Evolutionary conservation across 2,797 vertebrate genomes (phyloP).

Genomic region (Novumbra hubbsi): DNA sequence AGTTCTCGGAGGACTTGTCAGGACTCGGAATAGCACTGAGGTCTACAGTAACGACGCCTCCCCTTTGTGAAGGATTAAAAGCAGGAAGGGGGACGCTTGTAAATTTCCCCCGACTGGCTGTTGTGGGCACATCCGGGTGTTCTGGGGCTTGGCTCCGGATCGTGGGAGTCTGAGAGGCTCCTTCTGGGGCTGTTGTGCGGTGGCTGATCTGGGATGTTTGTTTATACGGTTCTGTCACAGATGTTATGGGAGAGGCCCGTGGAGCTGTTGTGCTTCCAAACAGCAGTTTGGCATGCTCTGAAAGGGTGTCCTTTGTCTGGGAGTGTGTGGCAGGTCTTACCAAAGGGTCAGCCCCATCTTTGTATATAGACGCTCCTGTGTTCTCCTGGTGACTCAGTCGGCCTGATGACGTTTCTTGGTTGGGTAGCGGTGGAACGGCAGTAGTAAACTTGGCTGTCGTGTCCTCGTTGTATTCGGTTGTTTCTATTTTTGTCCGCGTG

Average conservation of each 20-base stretch:
- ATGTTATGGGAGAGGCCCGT: conserved; percentile 41
- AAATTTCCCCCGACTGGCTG: conserved; percentile 37
- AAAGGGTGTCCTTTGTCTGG: conserved; percentile 30
- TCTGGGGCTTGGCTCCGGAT: conserved; percentile 12
- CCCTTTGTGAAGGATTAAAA: conserved; percentile 32
- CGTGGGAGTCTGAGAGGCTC: conserved; percentile 15
- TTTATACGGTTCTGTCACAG: conserved; percentile 33
- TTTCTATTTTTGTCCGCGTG: conserved; percentile 51
- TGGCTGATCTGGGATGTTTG: conserved; percentile 22
- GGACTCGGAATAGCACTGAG: conserved; percentile 19
- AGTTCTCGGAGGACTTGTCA: conserved; percentile 24
- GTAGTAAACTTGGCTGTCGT: conserved; percentile 44
- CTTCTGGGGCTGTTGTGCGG: conserved; percentile 22
- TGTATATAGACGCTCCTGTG: conserved; percentile 40
- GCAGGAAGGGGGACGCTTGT: conserved; percentile 36
- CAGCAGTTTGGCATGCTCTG: conserved; percentile 24
- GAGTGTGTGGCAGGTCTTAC: conserved; percentile 25
- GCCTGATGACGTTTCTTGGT: conserved; percentile 61
- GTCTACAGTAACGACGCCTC: conserved; percentile 21
- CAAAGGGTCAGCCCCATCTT: conserved; percentile 23
- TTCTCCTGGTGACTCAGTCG: conserved; percentile 58
- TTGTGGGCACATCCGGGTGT: conserved; percentile 14
- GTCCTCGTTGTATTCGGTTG: conserved; percentile 27
- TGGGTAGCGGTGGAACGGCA: conserved; percentile 53
- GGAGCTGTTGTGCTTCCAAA: conserved; percentile 29